Base-by-base conservation (phyloP, 1,140 invertebrate species). In the Drosophila navojoa region DNA sequence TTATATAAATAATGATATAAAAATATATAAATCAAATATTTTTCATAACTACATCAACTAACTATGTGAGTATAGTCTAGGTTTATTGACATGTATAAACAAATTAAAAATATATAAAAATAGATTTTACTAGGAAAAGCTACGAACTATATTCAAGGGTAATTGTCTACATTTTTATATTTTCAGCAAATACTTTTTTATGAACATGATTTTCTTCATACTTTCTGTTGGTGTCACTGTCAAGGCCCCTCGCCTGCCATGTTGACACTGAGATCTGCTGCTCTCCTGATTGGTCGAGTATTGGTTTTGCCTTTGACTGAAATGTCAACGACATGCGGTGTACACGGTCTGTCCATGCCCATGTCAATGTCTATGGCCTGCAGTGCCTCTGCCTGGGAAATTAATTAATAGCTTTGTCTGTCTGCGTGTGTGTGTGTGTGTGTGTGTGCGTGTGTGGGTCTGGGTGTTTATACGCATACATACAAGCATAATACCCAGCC, bases 401-500 rank as follows among this genome's bases (percentile, higher is more conserved):
- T 87, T 87, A 87, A 87, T 87, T 87, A 87, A 87, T 87, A 87
- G 84, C 79, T 75, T 66, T 74, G 71, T 76, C 59, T 78, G 45
- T 57, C 27, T 32, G 29, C 47, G n/a, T 29, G 11, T 47, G 61
- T 25, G 16, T 54, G 42, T 22, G 29, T 16, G 11, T 44, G 22
- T 45, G 35, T 38, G 35, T 38, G 35, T 11, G 35, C 11, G 35
- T 6, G 2, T 38, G 44, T 22, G 45, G 32, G 53, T 16, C 22
- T 32, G 29, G 59, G 54, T 38, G 29, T 53, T 15, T 25, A 35
- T 47, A 57, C 22, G 16, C 64, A 57, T 27, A 16, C 29, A 27
- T 29, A 38, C 42, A 60, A 44, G 16, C 66, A 27, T 32, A 60
- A 40, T 38, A 45, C 16, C 38, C 64, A 53, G 50, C 38, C 16